phyloP scores from a whole-genome alignment of 2,113 vertebrate genomes.

The Actinemys pallida region DNA sequence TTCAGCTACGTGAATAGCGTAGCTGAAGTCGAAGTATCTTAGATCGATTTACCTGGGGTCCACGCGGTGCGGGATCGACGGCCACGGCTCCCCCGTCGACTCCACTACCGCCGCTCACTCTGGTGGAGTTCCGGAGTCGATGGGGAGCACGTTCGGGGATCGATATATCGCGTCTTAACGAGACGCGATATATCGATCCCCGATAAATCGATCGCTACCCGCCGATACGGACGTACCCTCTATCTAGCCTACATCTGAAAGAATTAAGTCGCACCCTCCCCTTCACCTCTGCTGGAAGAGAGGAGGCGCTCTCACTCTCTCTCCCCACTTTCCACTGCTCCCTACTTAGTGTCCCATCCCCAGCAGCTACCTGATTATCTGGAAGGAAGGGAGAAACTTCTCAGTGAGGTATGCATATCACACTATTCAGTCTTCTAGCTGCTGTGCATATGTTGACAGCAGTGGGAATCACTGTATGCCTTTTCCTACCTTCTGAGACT shows the following conservation, averaged over 20 bases:
- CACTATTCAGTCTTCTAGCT: neutral
- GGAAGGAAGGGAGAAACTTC: neutral
- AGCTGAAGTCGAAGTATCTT: too few species aligned
- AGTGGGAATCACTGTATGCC: fast-evolving
- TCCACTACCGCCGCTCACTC: too few species aligned
- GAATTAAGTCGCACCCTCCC: neutral
- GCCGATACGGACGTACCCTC: too few species aligned
- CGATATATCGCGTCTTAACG: too few species aligned
- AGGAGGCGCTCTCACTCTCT: neutral
- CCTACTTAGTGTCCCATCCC: neutral
- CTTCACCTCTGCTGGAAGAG: neutral
- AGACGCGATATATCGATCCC: too few species aligned
- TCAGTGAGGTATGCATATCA: neutral
- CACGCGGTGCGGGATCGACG: too few species aligned
- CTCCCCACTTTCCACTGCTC: neutral
- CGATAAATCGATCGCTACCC: too few species aligned
- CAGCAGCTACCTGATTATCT: neutral
- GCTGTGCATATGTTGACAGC: neutral
- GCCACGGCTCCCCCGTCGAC: too few species aligned
- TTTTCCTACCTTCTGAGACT: neutral
- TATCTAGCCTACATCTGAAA: neutral
- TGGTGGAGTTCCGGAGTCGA: too few species aligned
- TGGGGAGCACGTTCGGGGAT: too few species aligned
- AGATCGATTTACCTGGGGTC: too few species aligned
- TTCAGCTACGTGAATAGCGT: too few species aligned